Conservation (phyloP, 2,888 invertebrate genomes). For the Drosophila sordidula region DNA sequence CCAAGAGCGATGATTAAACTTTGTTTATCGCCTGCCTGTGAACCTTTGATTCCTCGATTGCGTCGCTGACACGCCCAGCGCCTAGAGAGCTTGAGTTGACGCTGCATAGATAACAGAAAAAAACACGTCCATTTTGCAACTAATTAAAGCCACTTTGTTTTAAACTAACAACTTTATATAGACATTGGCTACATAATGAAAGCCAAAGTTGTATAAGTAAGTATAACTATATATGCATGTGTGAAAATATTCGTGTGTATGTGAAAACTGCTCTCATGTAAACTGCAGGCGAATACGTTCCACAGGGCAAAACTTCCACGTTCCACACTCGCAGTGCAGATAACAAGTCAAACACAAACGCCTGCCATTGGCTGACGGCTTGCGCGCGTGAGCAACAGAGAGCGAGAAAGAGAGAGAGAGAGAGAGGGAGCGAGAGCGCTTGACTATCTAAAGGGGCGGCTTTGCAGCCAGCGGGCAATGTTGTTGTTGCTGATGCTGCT, state of each 20-base stretch:
- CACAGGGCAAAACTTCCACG: slow-evolving; percentile 69
- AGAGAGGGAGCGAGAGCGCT: slow-evolving; percentile 5
- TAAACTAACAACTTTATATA: slow-evolving; percentile 51
- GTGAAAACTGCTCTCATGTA: slow-evolving; percentile 8
- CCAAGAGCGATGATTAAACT: slow-evolving; percentile 57
- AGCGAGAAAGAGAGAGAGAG: slow-evolving; percentile 7
- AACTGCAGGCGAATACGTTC: slow-evolving; percentile 52
- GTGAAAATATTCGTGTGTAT: neutral
- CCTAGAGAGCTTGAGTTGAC: slow-evolving; percentile 16
- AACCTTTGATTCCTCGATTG: slow-evolving; percentile 26
- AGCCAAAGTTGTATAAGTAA: slow-evolving; percentile 10
- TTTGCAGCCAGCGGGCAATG: slow-evolving; percentile 9
- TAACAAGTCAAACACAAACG: slow-evolving; percentile 44
- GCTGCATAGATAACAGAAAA: neutral
- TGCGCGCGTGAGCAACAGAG: slow-evolving; percentile 6
- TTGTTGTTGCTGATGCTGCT: slow-evolving; percentile 30
- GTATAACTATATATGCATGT: slow-evolving; percentile 5
- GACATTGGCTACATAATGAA: slow-evolving; percentile 28
- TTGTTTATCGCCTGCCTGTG: slow-evolving; percentile 55
- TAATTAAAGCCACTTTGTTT: slow-evolving; percentile 63
- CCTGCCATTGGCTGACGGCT: slow-evolving; percentile 58
- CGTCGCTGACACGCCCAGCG: slow-evolving; percentile 31
- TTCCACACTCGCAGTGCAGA: slow-evolving; percentile 72
- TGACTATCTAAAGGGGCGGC: slow-evolving; percentile 45
- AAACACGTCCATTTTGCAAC: slow-evolving; percentile 44